Evolutionary conservation across 1,140 invertebrate species (phyloP).

Genomic region (Bombus breviceps): DNA sequence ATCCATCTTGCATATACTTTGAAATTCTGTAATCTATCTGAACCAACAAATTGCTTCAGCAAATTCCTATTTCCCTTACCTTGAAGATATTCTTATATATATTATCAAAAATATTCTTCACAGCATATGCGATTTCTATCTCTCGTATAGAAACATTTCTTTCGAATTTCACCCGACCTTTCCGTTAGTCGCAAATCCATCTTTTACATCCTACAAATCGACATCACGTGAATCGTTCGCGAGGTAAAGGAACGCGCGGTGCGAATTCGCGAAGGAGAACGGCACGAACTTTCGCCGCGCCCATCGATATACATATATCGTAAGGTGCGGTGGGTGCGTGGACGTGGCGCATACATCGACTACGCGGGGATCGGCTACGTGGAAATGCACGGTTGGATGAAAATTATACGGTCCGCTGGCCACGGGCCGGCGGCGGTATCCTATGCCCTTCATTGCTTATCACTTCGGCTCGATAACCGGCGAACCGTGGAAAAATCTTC

Average conservation of each 20-base stretch:
- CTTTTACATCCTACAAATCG: slow-evolving; percentile 49
- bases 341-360: not conserved
- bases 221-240: slow-evolving; percentile 65
- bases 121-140: not conserved
- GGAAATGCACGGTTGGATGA: slow-evolving; percentile 58
- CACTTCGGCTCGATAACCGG: slow-evolving; percentile 64
- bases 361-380: slow-evolving; percentile 32
- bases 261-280: slow-evolving; percentile 3
- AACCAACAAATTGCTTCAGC: no score
- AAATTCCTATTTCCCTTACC: no score
- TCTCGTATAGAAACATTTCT: not conserved
- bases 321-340: slow-evolving; percentile 15
- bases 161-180: not conserved
- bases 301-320: not conserved
- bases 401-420: slow-evolving; percentile 48
- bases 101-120: not conserved
- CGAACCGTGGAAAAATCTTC: slow-evolving; percentile 67
- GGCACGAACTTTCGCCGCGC: not conserved
- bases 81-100: not conserved
- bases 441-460: slow-evolving; percentile 63
- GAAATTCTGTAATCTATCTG: no score
- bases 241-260: slow-evolving; percentile 1
- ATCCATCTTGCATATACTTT: no score
- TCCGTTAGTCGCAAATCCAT: not conserved
- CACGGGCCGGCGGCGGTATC: slow-evolving; percentile 44